Percentiles rank a stretch among this genome's conserved stretches.
Conservation (phyloP, 2,888 invertebrate species). For the Lissonota sp. region DNA sequence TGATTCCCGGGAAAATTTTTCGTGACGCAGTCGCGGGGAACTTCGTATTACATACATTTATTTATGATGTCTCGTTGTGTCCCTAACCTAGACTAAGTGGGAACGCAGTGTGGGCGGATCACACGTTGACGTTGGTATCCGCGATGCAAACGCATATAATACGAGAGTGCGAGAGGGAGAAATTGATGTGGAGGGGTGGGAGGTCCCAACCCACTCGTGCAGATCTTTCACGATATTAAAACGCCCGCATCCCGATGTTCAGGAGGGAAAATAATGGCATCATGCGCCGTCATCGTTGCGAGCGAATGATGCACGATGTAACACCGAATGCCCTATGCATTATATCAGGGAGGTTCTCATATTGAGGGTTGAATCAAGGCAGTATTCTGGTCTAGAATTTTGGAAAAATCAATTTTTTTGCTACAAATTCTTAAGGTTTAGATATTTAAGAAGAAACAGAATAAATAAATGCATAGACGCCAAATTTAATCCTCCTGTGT, state of each 20-base stretch:
- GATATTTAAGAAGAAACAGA: no score
- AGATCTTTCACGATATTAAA: constrained; percentile 48
- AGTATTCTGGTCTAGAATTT: no score
- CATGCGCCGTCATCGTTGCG: constrained; percentile 57
- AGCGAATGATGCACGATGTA: constrained; percentile 67
- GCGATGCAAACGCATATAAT: constrained; percentile 23
- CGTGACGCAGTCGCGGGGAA: no score
- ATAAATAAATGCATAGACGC: no score
- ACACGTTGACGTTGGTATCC: constrained; percentile 16
- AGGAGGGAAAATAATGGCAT: neutral
- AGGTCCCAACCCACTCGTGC: constrained; percentile 38
- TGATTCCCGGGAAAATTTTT: no score
- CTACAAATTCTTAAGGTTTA: no score
- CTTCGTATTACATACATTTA: constrained; percentile 40
- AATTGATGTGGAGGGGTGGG: constrained; percentile 21
- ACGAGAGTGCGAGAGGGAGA: constrained; percentile 21
- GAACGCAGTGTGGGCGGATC: constrained; percentile 62
- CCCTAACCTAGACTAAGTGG: constrained; percentile 78
- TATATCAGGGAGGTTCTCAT: no score
- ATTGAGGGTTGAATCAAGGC: no score
- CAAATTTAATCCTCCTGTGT: no score
- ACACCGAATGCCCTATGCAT: constrained; percentile 35
- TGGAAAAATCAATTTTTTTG: no score
- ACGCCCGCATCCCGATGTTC: constrained; percentile 33
- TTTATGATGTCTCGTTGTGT: constrained; percentile 59